Evolutionary conservation across 2,113 vertebrate species (phyloP).

Genomic region (Argyrosomus japonicus): DNA sequence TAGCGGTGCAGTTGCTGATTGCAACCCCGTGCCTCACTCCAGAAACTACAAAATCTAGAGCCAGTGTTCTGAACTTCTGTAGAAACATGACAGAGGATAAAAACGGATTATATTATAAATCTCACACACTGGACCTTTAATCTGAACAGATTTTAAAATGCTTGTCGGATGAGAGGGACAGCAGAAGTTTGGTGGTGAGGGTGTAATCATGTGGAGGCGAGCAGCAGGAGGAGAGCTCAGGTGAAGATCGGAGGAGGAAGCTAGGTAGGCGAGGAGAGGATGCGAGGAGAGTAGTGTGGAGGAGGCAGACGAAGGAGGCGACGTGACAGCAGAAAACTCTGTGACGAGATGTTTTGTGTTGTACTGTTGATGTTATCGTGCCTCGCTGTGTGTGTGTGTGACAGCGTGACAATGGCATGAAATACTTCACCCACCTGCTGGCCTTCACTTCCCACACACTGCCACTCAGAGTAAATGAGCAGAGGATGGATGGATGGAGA

Average conservation of each 20-base stretch:
- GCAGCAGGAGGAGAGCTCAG: constrained; percentile 4
- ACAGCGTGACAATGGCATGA: constrained; percentile 48
- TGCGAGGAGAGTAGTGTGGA: constrained; percentile 1
- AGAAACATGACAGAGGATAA: no score
- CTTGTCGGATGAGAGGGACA: not conserved
- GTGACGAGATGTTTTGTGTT: constrained; percentile 32
- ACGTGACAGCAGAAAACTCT: constrained; percentile 25
- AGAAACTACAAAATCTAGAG: no score
- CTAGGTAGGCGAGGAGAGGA: constrained; percentile 5
- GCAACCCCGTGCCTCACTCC: no score
- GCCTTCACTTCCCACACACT: constrained; percentile 72
- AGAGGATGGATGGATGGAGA: constrained; percentile 33
- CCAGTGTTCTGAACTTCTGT: no score
- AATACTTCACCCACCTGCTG: constrained; percentile 67
- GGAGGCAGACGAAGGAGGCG: not conserved
- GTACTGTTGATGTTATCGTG: constrained; percentile 19
- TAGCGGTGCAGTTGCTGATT: no score
- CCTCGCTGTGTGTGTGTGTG: constrained; percentile 8
- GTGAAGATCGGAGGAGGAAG: constrained; percentile 3
- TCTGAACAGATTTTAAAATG: not conserved
- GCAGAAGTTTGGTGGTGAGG: not conserved
- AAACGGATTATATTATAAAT: no score
- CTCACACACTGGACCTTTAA: not conserved
- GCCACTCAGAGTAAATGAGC: constrained; percentile 62
- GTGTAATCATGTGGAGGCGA: not conserved